A percentile compares a stretch with the other conserved stretches of the same genome.
These are phyloP conservation scores for Sylvia borin DNA, from an alignment of 2,797 vertebrate species.

Conservation along the genomic window DNA sequence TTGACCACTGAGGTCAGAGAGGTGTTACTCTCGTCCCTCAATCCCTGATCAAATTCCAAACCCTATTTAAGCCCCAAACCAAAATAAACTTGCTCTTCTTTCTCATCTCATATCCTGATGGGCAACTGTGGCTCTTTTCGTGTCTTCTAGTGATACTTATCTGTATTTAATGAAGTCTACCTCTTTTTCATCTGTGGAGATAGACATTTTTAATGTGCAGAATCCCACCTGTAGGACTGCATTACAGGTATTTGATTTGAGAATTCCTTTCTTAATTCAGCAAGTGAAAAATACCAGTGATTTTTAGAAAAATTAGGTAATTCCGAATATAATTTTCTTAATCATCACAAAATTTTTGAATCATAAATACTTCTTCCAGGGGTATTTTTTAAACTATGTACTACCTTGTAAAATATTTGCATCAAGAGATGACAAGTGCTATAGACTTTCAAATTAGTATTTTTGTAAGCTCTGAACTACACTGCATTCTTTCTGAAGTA, in stretches of 20 bases:
- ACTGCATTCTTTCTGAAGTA: background rate
- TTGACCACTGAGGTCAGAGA: too few species aligned
- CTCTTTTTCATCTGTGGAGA: background rate
- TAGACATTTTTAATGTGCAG: background rate
- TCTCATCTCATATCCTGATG: too few species aligned
- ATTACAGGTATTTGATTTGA: background rate
- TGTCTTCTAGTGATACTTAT: background rate
- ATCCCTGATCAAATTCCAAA: too few species aligned
- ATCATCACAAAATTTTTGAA: background rate
- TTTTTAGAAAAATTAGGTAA: background rate
- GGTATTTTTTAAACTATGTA: background rate
- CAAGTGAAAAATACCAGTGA: background rate
- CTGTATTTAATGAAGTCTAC: background rate
- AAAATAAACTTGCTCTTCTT: too few species aligned
- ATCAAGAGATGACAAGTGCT: background rate
- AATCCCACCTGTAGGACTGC: background rate
- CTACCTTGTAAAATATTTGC: background rate
- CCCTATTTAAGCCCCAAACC: too few species aligned
- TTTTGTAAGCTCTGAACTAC: background rate
- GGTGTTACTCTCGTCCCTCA: too few species aligned
- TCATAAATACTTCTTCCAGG: background rate
- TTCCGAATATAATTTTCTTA: background rate
- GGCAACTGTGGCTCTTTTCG: too few species aligned
- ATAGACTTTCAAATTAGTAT: background rate
- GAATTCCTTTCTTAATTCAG: background rate